Base-by-base conservation (phyloP, 2,888 invertebrate species). In the Nephrocerus scutellatus region DNA sequence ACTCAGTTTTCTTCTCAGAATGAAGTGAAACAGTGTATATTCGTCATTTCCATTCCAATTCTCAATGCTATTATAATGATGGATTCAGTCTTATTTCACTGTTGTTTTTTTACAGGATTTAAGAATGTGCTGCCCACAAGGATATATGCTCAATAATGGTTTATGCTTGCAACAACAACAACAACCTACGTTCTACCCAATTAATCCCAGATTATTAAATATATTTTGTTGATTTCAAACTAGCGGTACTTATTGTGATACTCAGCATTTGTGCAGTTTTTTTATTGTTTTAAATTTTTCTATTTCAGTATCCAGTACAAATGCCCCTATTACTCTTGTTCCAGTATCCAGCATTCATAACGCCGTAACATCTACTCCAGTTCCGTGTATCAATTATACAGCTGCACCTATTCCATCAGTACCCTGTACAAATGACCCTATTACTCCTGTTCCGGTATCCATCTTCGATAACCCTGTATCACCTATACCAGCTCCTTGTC, bases 141-240 rank as follows among this genome's bases (percentile, higher is more conserved):
- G 24, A 21, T 33, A 37, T 18, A 26, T 43, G 9, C 29, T 29
- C 5, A 13, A 38, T 7, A 41, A 35, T 36, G 23, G 22, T 10
- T 28, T 23, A 20, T 46, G 46, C 23, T 30, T 26, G 3, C 46
- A 40, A 13, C 8, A 30, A n/a, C n/a, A n/a, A n/a, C n/a, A n/a
- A n/a, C n/a, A n/a, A n/a, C n/a, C n/a, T n/a, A n/a, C n/a, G n/a
- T n/a, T n/a, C n/a, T n/a, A n/a, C n/a, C n/a, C n/a, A n/a, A n/a
- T n/a, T n/a, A n/a, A n/a, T n/a, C n/a, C n/a, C n/a, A n/a, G n/a
- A n/a, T n/a, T n/a, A n/a, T n/a, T n/a, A n/a, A n/a, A n/a, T n/a
- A n/a, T n/a, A n/a, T n/a, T n/a, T n/a, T n/a, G n/a, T n/a, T n/a
- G n/a, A n/a, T n/a, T n/a, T n/a, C n/a, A n/a, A n/a, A n/a, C n/a